Evolutionary conservation across 2,797 vertebrate genomes (phyloP), one percentile per base, ranked within the genome.

Genomic region (Tapirus indicus): DNA sequence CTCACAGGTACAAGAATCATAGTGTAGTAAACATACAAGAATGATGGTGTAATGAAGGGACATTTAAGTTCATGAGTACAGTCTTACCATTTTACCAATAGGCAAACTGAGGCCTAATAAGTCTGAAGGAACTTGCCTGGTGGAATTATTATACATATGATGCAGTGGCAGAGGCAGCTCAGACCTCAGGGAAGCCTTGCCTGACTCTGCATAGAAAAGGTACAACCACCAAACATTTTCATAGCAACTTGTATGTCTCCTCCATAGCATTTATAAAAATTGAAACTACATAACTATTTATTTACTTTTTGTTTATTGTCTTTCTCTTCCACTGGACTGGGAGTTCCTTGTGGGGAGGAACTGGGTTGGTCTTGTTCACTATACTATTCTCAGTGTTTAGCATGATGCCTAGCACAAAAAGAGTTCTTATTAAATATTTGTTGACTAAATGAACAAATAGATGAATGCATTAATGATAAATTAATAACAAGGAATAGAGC

Each of bases 401-500:
- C 35, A 21, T 58, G 80, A 79, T 52, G 64, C 35, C 41, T 68
- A n/a, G 41, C 35, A 38, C 17, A 87, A 17, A 58, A 71, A 82
- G 69, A 95, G 35, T 89, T 92, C 66, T 71, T 62, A 69, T 44
- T 27, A 82, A 58, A 93, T 83, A 84, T 78, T 56, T 68, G 7
- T 83, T 78, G 82, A 54, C 25, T 83, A 35, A 78, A 49, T 62
- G 35, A 89, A 75, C 35, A 89, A 87, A 89, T 38, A 72, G n/a
- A 52, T 87, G 49, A 89, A 84, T 92, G 69, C 13, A 60, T 52
- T 82, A 95, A 93, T 93, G 71, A 62, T 58, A 66, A 84, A 80
- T 92, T 58, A 79, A 92, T 44, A 83, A 62, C 27, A n/a, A 75
- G 49, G 49, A 52, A 14, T 52, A 4, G 49, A 52, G 38, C 44